Evolutionary conservation across 2,888 invertebrate species (phyloP), one percentile per base, ranked within the genome.

Genomic region (Dexiosoma caninum): DNA sequence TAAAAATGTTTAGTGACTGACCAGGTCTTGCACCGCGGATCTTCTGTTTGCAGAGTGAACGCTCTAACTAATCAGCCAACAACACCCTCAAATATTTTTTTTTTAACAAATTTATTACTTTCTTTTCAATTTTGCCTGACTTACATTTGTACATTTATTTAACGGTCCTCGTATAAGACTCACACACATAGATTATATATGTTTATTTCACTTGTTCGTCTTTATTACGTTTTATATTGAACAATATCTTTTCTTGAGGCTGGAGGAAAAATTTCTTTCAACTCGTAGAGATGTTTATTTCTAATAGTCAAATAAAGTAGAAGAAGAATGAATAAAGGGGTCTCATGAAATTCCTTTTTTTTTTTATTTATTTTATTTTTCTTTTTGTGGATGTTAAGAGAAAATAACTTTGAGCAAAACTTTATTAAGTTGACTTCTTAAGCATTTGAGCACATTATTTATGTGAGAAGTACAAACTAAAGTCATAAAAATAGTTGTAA

Each of bases 371-470:
- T 9, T 0, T 44, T 23, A n/a, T 2, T 46, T 10, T 9, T 8
- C 19, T 44, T 53, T 5, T 55, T 60, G 51, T 44, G 67, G 42
- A 14, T 44, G 55, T 49, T 19, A 46, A 21, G 21, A 7, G 14
- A 16, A 62, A 62, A 69, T 23, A 23, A 14, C 37, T 46, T 46
- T 3, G 7, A 51, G 51, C 5, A 51, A 75, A 59, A 67, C 59
- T 76, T 53, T 53, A 67, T 53, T 44, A 9, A 60, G 51, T 57
- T 69, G 59, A 44, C 35, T 60, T 60, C 59, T 44, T 19, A 53
- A 69, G 51, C 14, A 67, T 67, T 44, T 67, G 67, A 69, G 37
- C 59, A 59, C 42, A 42, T 55, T 72, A 51, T 62, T 51, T 71
- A 51, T 60, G 59, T 9, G 59, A 60, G 37, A 60, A 60, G 40